These are phyloP conservation scores for Toxotes chatareus DNA, from an alignment of 2,113 vertebrate genomes.

Conservation along the genomic window DNA sequence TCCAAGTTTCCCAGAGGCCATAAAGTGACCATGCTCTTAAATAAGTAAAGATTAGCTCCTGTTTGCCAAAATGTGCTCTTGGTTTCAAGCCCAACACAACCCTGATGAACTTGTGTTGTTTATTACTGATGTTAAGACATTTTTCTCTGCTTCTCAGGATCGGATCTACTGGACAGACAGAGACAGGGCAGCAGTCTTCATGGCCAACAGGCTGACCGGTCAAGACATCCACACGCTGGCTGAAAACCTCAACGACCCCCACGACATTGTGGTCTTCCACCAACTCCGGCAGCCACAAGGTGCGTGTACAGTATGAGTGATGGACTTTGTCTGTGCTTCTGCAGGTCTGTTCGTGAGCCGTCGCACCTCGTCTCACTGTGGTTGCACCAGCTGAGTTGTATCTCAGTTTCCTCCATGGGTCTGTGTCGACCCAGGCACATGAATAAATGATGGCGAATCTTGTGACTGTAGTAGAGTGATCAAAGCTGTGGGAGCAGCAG, in stretches of 20 bases:
- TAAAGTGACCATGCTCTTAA: too few relatives aligned
- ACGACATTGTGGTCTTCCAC: slow-evolving; percentile 96
- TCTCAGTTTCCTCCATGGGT: slow-evolving; percentile 22
- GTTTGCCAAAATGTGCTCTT: neutral
- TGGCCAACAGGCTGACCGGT: slow-evolving; percentile 93
- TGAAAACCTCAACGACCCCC: slow-evolving; percentile 96
- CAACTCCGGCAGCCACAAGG: slow-evolving; percentile 95
- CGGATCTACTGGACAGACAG: slow-evolving; percentile 98
- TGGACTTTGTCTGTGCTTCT: neutral
- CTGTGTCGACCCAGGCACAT: slow-evolving; percentile 7
- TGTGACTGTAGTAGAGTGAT: slow-evolving; percentile 39
- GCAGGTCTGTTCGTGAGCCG: neutral
- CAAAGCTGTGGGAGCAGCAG: slow-evolving; percentile 33
- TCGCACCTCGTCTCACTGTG: neutral
- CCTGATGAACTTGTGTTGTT: neutral
- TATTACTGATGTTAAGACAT: neutral
- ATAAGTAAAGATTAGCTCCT: neutral
- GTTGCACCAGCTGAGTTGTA: slow-evolving; percentile 18
- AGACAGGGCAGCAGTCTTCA: slow-evolving; percentile 95
- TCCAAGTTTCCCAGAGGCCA: neutral
- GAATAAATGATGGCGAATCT: slow-evolving; percentile 57
- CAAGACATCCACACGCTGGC: slow-evolving; percentile 90
- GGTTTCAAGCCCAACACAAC: neutral
- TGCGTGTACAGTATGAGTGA: slow-evolving; percentile 57
- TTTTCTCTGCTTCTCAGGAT: slow-evolving; percentile 85